Evolutionary conservation across 1,140 invertebrate genomes (phyloP).

Genomic region (Drosophila aff.): DNA sequence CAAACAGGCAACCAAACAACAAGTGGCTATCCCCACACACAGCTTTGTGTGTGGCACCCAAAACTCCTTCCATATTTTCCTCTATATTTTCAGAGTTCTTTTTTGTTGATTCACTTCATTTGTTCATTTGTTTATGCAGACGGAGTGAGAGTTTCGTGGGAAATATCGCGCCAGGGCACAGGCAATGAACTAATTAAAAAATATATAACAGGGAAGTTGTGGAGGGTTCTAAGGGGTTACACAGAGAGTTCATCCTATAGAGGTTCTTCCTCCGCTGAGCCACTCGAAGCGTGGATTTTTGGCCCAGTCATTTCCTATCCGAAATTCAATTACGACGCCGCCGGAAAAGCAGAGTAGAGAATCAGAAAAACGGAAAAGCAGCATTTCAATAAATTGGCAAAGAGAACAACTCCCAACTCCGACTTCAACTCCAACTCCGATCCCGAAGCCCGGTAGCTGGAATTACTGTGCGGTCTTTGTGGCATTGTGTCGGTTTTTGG

Average conservation of each 20-base stretch:
- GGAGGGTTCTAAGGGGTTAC: constrained; percentile 15
- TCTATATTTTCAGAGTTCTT: constrained; percentile 33
- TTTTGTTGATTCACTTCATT: constrained; percentile 77
- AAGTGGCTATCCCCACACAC: constrained; percentile 49
- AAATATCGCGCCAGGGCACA: constrained; percentile 65
- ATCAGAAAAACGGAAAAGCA: constrained; percentile 56
- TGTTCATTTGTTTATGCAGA: constrained; percentile 76
- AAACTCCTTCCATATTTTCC: constrained; percentile 33
- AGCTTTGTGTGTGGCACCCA: constrained; percentile 36
- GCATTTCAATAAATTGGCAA: constrained; percentile 72
- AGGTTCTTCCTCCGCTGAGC: constrained; percentile 26
- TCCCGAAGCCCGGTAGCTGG: constrained; percentile 42
- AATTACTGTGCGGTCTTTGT: constrained; percentile 18
- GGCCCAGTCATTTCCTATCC: constrained; percentile 71
- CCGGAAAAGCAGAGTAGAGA: constrained; percentile 36
- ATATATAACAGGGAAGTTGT: constrained; percentile 8
- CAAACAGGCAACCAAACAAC: constrained; percentile 35
- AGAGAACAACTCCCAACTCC: constrained; percentile 8
- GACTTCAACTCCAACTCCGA: neutral
- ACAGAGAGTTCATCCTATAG: constrained; percentile 8
- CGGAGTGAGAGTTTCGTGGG: constrained; percentile 63
- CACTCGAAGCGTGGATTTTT: constrained; percentile 58
- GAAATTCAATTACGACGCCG: constrained; percentile 53
- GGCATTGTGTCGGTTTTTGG: constrained; percentile 18
- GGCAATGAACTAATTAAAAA: constrained; percentile 81